phyloP scores from a whole-genome alignment of 37 sponge, comb jelly and placozoan species.

The Haliclona indistincta region DNA sequence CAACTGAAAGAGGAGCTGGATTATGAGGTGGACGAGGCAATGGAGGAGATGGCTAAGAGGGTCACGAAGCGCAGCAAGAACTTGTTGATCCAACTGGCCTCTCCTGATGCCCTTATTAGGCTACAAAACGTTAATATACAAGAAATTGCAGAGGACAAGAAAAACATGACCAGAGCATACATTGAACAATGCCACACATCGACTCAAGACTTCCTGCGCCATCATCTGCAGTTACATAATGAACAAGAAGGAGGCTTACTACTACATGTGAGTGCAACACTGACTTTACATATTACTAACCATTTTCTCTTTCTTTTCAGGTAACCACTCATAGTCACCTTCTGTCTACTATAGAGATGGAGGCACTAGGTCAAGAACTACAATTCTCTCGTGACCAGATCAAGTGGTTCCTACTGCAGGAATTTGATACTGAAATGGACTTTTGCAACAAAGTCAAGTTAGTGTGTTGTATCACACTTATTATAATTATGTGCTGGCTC shows the following conservation, averaged over 20 bases:
- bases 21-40: conserved; percentile 2
- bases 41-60: conserved; percentile 15
- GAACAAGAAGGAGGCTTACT: not conserved
- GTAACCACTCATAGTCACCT: conserved; percentile 88
- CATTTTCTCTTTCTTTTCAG: conserved; percentile 28
- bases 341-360: conserved; percentile 43
- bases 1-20: conserved; percentile 18
- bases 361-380: conserved; percentile 8
- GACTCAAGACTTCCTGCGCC: conserved; percentile 30
- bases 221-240: conserved; percentile 5
- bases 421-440: conserved; percentile 81
- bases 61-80: conserved; percentile 34
- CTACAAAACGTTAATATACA: conserved; percentile 1
- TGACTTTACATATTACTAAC: not conserved
- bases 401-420: conserved; percentile 47
- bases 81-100: conserved; percentile 56
- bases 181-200: conserved; percentile 38
- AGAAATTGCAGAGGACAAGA: not conserved
- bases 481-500: not conserved
- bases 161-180: too few relatives aligned
- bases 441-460: conserved; percentile 76
- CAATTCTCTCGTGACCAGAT: not conserved
- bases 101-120: conserved; percentile 68
- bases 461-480: not conserved
- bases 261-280: not conserved